A percentile compares a stretch with the other conserved stretches of the same genome.
These are phyloP conservation scores for Chamaedrilus cognettii DNA, from an alignment of 2,888 invertebrate genomes.

Conservation along the genomic window DNA sequence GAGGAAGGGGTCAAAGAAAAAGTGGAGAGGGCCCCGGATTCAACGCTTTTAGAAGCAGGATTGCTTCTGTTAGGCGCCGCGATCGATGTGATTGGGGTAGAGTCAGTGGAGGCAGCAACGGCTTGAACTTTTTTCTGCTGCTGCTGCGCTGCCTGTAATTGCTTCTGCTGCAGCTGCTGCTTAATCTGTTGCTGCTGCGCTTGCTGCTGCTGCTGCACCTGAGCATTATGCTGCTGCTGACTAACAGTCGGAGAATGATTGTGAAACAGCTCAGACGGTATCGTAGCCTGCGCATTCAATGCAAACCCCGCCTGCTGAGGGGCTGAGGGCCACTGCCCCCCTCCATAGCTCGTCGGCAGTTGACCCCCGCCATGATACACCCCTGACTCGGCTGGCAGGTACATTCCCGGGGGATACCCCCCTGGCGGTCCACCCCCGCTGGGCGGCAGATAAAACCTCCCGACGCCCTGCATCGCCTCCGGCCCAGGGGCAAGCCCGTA, in stretches of 20 bases:
- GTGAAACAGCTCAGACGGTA: constrained; percentile 94
- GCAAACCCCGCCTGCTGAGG: too few species aligned
- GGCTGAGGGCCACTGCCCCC: too few species aligned
- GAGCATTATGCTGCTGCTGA: background rate
- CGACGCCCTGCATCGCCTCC: too few species aligned
- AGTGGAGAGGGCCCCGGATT: too few species aligned
- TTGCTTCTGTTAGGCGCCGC: background rate
- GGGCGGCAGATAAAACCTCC: background rate
- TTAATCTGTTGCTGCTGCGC: background rate
- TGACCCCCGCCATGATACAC: too few species aligned
- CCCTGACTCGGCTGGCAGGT: too few species aligned
- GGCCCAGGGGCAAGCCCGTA: too few species aligned
- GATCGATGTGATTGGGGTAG: constrained; percentile 1
- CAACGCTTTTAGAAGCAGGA: background rate
- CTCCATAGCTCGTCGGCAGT: too few species aligned
- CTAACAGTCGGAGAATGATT: constrained; percentile 70
- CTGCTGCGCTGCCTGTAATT: background rate
- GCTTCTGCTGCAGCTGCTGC: constrained; percentile 1
- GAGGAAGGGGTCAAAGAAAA: background rate
- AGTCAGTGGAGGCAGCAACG: background rate
- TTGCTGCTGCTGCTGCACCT: constrained; percentile 1
- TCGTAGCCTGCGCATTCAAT: too few species aligned
- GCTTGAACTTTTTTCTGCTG: background rate
- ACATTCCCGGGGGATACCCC: too few species aligned
- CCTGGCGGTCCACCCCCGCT: too few species aligned